A percentile compares a stretch with the other conserved stretches of the same genome.
These are phyloP conservation scores for Helicolenus hilgendorfi DNA, from an alignment of 2,797 vertebrate species.

Conservation along the genomic window DNA sequence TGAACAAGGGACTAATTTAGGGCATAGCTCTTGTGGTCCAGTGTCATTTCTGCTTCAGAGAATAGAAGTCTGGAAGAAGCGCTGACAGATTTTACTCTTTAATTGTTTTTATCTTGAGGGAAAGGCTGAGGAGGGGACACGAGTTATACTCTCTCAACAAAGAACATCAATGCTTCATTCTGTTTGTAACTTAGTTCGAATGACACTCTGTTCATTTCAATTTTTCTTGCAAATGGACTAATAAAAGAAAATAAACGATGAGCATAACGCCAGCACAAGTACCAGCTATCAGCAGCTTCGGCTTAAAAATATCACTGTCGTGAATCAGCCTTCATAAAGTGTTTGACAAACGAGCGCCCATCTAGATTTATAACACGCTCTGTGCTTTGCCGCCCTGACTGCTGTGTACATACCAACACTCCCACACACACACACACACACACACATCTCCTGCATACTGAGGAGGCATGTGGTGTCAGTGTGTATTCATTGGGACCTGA, in stretches of 20 bases:
- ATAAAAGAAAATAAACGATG: background rate
- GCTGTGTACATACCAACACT: background rate
- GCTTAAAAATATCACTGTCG: conserved; percentile 22
- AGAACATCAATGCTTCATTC: background rate
- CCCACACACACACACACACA: conserved; percentile 12
- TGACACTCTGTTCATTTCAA: background rate
- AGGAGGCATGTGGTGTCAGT: conserved; percentile 66
- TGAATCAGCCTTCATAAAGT: conserved; percentile 25
- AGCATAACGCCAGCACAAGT: background rate
- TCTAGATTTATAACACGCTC: conserved; percentile 9
- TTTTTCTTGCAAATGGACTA: background rate
- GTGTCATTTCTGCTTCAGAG: background rate
- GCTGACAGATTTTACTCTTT: conserved; percentile 7
- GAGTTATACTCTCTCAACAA: background rate
- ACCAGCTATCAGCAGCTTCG: background rate
- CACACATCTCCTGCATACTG: conserved; percentile 39
- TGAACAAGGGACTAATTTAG: background rate
- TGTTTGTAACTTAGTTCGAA: conserved; percentile 3
- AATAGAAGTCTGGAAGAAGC: conserved; percentile 5
- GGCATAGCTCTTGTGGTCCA: background rate
- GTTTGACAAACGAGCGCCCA: conserved; percentile 3
- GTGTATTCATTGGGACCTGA: conserved; percentile 67
- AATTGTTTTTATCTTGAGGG: conserved; percentile 18
- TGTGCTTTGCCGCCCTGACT: conserved; percentile 11
- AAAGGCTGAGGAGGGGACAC: background rate